Evolutionary conservation across 2,797 vertebrate genomes (phyloP).

Genomic region (Urocyon cinereoargenteus): DNA sequence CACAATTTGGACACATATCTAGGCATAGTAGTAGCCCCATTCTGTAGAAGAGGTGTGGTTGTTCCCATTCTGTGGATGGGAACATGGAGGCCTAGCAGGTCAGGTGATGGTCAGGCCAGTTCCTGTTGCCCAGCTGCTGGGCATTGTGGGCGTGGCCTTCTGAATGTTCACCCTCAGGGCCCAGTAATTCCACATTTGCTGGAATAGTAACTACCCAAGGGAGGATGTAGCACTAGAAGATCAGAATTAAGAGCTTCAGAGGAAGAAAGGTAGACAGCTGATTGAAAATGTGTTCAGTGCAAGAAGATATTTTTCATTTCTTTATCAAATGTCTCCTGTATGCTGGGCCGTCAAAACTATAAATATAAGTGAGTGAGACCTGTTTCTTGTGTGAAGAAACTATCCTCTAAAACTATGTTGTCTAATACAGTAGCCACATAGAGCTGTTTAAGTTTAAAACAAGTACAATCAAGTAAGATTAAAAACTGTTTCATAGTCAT

Average conservation of each 20-base stretch:
- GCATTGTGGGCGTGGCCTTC: background rate
- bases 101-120: background rate
- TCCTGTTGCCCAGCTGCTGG: background rate
- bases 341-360: background rate
- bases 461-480: slow-evolving; percentile 9
- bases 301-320: background rate
- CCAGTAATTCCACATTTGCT: background rate
- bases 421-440: background rate
- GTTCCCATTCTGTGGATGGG: background rate
- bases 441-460: background rate
- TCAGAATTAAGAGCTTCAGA: slow-evolving; percentile 35
- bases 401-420: background rate
- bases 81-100: background rate
- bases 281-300: background rate
- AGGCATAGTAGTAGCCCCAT: background rate
- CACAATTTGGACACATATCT: background rate
- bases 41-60: background rate
- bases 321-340: background rate
- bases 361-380: background rate
- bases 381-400: background rate
- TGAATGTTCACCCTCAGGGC: background rate
- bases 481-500: slow-evolving; percentile 19
- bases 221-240: background rate
- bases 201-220: background rate
- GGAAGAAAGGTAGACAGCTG: background rate